phyloP scores from a whole-genome alignment of 2,888 invertebrate genomes.

The Cantharis rufa region DNA sequence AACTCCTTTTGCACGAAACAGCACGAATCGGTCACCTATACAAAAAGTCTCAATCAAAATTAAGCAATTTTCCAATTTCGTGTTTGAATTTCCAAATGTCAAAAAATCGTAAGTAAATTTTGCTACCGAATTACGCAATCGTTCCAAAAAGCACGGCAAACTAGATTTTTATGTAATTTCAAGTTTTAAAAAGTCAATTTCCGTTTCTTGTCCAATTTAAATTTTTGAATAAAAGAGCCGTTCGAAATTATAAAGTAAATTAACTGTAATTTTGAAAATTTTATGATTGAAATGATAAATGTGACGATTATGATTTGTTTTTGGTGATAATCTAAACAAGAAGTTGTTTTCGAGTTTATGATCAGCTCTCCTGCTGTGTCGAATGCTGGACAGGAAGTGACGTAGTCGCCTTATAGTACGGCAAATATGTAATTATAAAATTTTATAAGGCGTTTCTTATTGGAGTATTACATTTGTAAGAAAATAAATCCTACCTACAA shows the following conservation, averaged over 20 bases:
- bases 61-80: too few species aligned
- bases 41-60: too few species aligned
- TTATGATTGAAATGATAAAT: neutral
- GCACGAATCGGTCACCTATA: too few species aligned
- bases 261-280: neutral
- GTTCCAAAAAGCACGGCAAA: neutral
- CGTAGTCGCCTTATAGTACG: slow-evolving; percentile 33
- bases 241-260: neutral
- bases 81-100: neutral
- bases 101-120: neutral
- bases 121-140: neutral
- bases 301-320: slow-evolving; percentile 17
- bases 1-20: too few species aligned
- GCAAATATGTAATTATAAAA: slow-evolving; percentile 34
- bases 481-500: neutral
- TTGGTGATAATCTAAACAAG: slow-evolving; percentile 31
- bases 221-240: neutral
- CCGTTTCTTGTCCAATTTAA: neutral
- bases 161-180: neutral
- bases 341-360: slow-evolving; percentile 17
- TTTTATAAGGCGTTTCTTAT: slow-evolving; percentile 7
- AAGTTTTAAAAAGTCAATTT: neutral
- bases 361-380: slow-evolving; percentile 27
- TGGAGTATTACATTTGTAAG: slow-evolving; percentile 8
- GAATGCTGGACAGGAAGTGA: slow-evolving; percentile 36